phyloP scores from a whole-genome alignment of 2,113 vertebrate species.

The Rhynchopsitta pachyrhyncha region DNA sequence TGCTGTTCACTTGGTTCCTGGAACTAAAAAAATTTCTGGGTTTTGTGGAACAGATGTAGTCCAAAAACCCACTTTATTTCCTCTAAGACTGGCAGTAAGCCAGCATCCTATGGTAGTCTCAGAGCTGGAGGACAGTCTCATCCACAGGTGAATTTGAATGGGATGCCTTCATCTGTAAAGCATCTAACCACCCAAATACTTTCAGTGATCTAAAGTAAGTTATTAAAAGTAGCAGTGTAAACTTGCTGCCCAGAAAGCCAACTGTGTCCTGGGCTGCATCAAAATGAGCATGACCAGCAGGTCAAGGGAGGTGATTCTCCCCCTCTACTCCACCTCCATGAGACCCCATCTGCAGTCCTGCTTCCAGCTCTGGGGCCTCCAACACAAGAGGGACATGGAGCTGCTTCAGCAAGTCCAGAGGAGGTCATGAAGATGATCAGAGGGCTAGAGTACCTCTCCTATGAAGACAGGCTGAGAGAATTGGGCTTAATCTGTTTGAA shows the following conservation, averaged over 20 bases:
- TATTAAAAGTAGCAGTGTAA: background rate
- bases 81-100: background rate
- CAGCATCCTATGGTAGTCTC: background rate
- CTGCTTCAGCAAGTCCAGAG: background rate
- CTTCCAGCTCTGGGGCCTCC: background rate
- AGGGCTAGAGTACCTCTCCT: background rate
- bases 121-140: background rate
- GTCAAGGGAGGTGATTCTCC: background rate
- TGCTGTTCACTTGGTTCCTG: background rate
- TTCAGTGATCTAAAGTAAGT: background rate
- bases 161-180: background rate
- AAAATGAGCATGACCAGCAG: background rate
- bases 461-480: background rate
- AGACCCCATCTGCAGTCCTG: background rate
- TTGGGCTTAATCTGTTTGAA: background rate
- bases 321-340: background rate
- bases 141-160: background rate
- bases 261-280: background rate
- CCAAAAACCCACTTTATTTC: rapidly evolving
- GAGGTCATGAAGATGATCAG: background rate
- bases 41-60: background rate
- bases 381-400: background rate
- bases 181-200: background rate
- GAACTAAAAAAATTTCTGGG: background rate
- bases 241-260: background rate